Percentiles rank a stretch among this genome's conserved stretches.
Conservation (phyloP, 2,113 vertebrate species). For the Triplophysa tibetana region DNA sequence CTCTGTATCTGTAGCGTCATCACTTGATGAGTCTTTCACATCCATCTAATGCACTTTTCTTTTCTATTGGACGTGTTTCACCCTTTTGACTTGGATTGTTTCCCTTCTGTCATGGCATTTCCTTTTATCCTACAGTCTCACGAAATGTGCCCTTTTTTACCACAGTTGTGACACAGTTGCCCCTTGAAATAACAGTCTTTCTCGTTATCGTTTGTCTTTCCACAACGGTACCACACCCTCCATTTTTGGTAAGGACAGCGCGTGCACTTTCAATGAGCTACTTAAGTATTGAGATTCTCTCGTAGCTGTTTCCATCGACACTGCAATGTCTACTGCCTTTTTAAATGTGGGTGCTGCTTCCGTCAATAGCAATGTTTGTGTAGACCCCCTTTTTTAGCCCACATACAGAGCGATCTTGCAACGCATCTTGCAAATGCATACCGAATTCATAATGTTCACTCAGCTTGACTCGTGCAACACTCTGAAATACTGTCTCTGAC, state of each 20-base stretch:
- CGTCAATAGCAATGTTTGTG: constrained; percentile 58
- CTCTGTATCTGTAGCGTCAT: too few species aligned
- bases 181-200: too few species aligned
- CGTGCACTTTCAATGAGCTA: constrained; percentile 5
- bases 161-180: too few species aligned
- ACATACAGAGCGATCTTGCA: neutral
- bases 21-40: too few species aligned
- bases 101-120: too few species aligned
- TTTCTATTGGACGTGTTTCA: neutral
- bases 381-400: constrained; percentile 38
- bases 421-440: constrained; percentile 58
- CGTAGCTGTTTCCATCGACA: neutral
- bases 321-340: too few species aligned
- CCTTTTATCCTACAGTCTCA: neutral
- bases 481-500: too few species aligned
- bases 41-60: neutral
- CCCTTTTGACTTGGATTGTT: too few species aligned
- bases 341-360: constrained; percentile 28
- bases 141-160: too few species aligned
- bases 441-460: constrained; percentile 43
- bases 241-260: neutral
- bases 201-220: too few species aligned
- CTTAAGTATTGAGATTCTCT: constrained; percentile 23
- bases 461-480: too few species aligned
- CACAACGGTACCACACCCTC: neutral